Evolutionary conservation across 2,888 invertebrate species (phyloP).

Genomic region (Volucella inflata): DNA sequence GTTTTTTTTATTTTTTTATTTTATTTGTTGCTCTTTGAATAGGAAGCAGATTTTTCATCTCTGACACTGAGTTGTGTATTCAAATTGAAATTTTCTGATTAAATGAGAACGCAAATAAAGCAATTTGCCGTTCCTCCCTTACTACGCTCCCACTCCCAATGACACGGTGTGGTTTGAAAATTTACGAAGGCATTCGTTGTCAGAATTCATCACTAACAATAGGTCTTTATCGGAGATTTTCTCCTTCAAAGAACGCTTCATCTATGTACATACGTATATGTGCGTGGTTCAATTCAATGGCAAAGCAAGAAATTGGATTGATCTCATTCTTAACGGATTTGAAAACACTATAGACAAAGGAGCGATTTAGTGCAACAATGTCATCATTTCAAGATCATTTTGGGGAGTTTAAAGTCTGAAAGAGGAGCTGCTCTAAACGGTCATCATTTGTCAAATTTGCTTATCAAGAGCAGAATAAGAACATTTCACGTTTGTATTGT

Average conservation of each 20-base stretch:
- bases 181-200: constrained; percentile 1
- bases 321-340: no score
- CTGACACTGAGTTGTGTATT: constrained; percentile 74
- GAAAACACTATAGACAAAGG: no score
- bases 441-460: no score
- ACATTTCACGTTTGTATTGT: no score
- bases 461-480: no score
- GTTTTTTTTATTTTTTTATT: constrained; percentile 42
- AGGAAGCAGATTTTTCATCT: constrained; percentile 76
- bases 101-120: constrained; percentile 75
- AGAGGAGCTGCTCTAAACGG: no score
- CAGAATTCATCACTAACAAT: constrained; percentile 3
- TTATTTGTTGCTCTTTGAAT: constrained; percentile 47
- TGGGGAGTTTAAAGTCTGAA: no score
- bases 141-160: neutral
- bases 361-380: no score
- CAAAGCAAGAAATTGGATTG: no score
- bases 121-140: constrained; percentile 57
- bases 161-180: neutral
- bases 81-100: constrained; percentile 75
- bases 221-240: constrained; percentile 10
- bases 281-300: no score
- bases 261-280: neutral
- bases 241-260: neutral
- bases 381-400: no score